phyloP scores from a whole-genome alignment of 2,888 invertebrate genomes.

The Platycheirus albimanus region DNA sequence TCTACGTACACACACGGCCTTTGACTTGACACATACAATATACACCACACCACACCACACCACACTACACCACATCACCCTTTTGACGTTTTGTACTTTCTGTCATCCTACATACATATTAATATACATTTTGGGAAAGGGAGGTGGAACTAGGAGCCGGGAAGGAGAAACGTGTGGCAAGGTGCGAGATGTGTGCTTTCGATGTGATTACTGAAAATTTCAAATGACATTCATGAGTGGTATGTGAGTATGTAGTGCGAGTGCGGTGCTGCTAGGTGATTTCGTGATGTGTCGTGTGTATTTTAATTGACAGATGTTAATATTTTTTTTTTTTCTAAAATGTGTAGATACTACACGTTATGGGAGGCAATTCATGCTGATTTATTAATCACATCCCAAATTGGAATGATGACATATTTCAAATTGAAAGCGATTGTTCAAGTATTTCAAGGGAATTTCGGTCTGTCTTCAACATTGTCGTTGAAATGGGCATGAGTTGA shows the following conservation, averaged over 20 bases:
- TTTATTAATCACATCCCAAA: conserved; percentile 63
- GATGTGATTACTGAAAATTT: conserved; percentile 63
- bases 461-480: not conserved
- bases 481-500: conserved; percentile 24
- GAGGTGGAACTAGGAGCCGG: not conserved
- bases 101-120: conserved; percentile 3
- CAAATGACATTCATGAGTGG: conserved; percentile 43
- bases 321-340: conserved; percentile 57
- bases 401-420: conserved; percentile 63
- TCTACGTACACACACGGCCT: conserved; percentile 32
- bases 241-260: conserved; percentile 4
- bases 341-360: conserved; percentile 32
- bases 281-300: conserved; percentile 31
- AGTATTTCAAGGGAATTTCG: conserved; percentile 32
- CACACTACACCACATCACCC: conserved; percentile 28
- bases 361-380: conserved; percentile 44
- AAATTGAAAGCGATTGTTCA: conserved; percentile 42
- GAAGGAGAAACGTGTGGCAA: not conserved
- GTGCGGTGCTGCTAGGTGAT: not conserved
- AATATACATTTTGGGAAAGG: no score
- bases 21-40: conserved; percentile 39
- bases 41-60: not conserved
- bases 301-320: conserved; percentile 69
- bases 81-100: conserved; percentile 21
- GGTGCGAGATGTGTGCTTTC: conserved; percentile 30